phyloP scores from a whole-genome alignment of 2,888 invertebrate genomes.

The Oligia latruncula region DNA sequence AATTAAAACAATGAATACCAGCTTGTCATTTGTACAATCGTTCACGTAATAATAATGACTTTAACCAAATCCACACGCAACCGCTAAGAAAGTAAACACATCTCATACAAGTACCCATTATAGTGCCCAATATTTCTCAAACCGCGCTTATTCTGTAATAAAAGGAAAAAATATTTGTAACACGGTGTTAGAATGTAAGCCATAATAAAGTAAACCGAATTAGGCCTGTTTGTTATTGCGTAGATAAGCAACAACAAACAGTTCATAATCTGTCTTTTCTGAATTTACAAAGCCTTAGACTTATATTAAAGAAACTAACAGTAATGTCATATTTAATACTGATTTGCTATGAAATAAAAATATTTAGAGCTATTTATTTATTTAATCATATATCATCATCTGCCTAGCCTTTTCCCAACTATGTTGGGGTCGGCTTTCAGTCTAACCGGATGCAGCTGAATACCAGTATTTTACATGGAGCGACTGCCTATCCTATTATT shows the following conservation, averaged over 20 bases:
- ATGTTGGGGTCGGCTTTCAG: too few species aligned
- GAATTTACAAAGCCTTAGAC: background rate
- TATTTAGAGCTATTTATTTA: background rate
- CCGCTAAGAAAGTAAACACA: slow-evolving; percentile 22
- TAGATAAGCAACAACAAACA: slow-evolving; percentile 7
- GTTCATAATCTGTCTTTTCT: slow-evolving; percentile 7
- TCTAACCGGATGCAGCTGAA: too few species aligned
- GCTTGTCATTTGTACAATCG: background rate
- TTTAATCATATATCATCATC: too few species aligned
- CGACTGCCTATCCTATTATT: too few species aligned
- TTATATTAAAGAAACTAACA: background rate
- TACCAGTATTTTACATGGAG: too few species aligned
- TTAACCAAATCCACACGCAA: slow-evolving; percentile 17
- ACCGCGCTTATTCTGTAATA: slow-evolving; percentile 36
- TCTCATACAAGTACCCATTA: slow-evolving; percentile 29
- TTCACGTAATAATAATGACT: background rate
- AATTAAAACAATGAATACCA: too few species aligned
- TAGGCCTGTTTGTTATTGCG: slow-evolving; percentile 12
- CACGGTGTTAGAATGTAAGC: slow-evolving; percentile 35
- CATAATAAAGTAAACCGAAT: slow-evolving; percentile 44
- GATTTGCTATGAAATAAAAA: background rate
- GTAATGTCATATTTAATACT: background rate
- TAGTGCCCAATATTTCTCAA: slow-evolving; percentile 44
- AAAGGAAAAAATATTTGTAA: slow-evolving; percentile 49
- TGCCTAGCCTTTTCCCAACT: too few species aligned